Evolutionary conservation across 2,888 invertebrate species (phyloP).

Genomic region (Ophion slaviceki): DNA sequence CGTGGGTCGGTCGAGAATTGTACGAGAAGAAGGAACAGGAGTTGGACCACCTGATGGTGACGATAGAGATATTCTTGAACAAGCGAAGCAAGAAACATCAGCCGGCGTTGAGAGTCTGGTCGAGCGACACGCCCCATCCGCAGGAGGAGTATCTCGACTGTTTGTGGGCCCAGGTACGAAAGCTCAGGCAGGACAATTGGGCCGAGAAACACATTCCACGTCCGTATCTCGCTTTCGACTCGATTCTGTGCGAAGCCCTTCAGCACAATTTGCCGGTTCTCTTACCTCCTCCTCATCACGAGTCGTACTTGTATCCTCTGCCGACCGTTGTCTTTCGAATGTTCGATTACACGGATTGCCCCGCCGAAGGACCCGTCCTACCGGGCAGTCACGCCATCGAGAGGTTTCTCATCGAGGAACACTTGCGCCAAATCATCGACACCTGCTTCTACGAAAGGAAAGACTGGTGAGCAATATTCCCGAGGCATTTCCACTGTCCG

Average conservation of each 20-base stretch:
- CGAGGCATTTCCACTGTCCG: too few species aligned
- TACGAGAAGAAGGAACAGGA: constrained; percentile 98
- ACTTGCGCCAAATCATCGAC: constrained; percentile 96
- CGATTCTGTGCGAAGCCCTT: constrained; percentile 96
- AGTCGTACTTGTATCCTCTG: constrained; percentile 95
- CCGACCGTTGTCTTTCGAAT: constrained; percentile 97
- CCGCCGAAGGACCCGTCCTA: constrained; percentile 92
- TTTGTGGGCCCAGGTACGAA: constrained; percentile 97
- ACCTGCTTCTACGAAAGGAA: constrained; percentile 95
- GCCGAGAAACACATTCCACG: constrained; percentile 97
- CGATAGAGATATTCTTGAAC: constrained; percentile 96
- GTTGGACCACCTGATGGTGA: constrained; percentile 94
- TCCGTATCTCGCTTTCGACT: constrained; percentile 98
- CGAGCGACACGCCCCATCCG: constrained; percentile 96
- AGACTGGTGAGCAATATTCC: constrained; percentile 88
- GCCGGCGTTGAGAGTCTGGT: constrained; percentile 96
- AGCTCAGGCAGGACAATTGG: constrained; percentile 97
- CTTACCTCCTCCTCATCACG: constrained; percentile 96
- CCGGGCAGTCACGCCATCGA: constrained; percentile 99
- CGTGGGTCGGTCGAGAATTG: constrained; percentile 98
- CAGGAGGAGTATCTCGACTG: constrained; percentile 99
- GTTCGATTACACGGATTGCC: constrained; percentile 99
- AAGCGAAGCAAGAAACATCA: constrained; percentile 97
- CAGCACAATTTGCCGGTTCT: constrained; percentile 97
- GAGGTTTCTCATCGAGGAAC: constrained; percentile 98